Evolutionary conservation across 2,113 vertebrate genomes (phyloP).

Genomic region (Regulus satrapa): DNA sequence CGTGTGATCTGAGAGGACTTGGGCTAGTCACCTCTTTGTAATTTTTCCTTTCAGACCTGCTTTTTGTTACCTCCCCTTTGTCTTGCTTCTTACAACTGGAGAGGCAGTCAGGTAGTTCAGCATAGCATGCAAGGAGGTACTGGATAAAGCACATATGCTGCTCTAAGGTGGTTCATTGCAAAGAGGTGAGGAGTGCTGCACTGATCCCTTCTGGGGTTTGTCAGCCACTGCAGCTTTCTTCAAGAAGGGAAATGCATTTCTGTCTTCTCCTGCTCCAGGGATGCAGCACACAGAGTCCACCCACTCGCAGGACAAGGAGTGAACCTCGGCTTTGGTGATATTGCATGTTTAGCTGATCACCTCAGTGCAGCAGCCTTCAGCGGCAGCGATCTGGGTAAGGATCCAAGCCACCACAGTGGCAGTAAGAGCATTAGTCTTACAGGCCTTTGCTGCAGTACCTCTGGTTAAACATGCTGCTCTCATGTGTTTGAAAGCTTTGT

Average conservation of each 20-base stretch:
- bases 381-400: constrained; percentile 92
- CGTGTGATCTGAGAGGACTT: accelerated
- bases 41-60: constrained; percentile 10
- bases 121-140: neutral
- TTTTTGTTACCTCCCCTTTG: constrained; percentile 5
- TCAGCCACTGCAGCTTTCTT: neutral
- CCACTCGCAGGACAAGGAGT: constrained; percentile 95
- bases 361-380: constrained; percentile 90
- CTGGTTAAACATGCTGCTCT: neutral
- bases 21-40: neutral
- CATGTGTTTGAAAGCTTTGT: neutral
- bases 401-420: neutral
- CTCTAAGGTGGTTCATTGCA: neutral
- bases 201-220: neutral
- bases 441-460: neutral
- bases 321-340: constrained; percentile 96
- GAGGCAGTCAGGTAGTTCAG: neutral
- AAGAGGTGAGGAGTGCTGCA: neutral
- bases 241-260: neutral
- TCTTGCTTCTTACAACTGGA: neutral
- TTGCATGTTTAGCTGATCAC: constrained; percentile 81
- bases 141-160: neutral
- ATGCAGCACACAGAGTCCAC: constrained; percentile 96
- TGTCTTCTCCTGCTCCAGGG: constrained; percentile 73
- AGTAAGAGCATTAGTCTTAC: neutral